Conservation (phyloP, 2,797 vertebrate species). For the Pseudopleuronectes americanus region DNA sequence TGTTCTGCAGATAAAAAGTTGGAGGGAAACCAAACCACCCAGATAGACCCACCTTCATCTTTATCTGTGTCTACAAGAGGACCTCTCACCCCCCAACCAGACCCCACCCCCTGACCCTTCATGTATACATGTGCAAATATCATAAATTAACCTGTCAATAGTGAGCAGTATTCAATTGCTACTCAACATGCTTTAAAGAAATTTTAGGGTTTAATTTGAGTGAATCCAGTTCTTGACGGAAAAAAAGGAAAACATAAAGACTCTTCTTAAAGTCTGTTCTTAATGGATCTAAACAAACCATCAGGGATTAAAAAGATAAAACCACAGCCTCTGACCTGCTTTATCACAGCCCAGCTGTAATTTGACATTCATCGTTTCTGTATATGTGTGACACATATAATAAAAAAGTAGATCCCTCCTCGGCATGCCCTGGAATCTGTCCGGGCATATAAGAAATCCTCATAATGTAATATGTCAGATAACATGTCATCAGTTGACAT, state of each 20-base stretch:
- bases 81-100: conserved; percentile 52
- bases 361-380: conserved; percentile 19
- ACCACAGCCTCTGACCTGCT: conserved; percentile 26
- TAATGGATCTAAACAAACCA: conserved; percentile 19
- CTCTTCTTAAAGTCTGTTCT: background rate
- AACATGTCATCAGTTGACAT: conserved; percentile 58
- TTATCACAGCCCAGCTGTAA: conserved; percentile 23
- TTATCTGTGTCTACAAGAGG: conserved; percentile 78
- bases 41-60: conserved; percentile 71
- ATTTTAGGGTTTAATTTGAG: background rate
- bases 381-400: conserved; percentile 37
- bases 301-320: conserved; percentile 45
- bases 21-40: conserved; percentile 53
- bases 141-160: no score
- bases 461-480: conserved; percentile 57
- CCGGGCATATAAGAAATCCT: conserved; percentile 16
- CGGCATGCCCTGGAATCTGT: conserved; percentile 29
- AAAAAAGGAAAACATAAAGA: no score
- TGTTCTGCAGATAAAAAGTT: conserved; percentile 75
- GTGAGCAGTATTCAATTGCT: no score
- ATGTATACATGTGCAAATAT: no score
- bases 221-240: background rate
- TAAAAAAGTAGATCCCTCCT: conserved; percentile 45
- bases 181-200: conserved; percentile 1
- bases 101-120: conserved; percentile 73